Base-by-base conservation (phyloP, 2,113 vertebrate genomes). In the Ammodytes marinus region DNA sequence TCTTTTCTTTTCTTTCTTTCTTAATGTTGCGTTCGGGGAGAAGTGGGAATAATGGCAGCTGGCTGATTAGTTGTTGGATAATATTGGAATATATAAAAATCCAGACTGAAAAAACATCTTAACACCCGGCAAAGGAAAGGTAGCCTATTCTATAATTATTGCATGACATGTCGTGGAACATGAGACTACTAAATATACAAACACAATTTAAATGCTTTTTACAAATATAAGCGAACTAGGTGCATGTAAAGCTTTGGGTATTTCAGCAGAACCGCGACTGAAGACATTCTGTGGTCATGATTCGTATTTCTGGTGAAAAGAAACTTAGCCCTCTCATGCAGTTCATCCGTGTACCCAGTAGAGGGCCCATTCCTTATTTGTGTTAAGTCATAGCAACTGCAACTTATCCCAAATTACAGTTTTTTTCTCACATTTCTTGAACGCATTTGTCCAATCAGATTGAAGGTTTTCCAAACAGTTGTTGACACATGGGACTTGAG, bases 231-330 rank as follows among this genome's bases (percentile, higher is more conserved):
- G 27, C 27, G 27, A 27, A 27, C 27, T 27, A 27, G 27, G 27
- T 27, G 27, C 10, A 17, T n/a, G 8, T 45, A 9, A 19, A 45
- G 11, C 46, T 5, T 19, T 0, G 10, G 43, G 6, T 2, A 4
- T 53, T 59, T 37, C 6, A 8, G 2, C 50, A 45, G 8, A 10
- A 15, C 17, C 40, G 4, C 19, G 12, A 35, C 2, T 1, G 15
- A 15, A 57, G 2, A 59, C 1, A 10, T 15, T 7, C 27, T 52
- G 39, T 64, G 7, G 46, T 61, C 10, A 8, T 0, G 6, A 7
- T 47, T 42, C 6, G 37, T 1, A 10, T 77, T 91, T 89, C 63
- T 14, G 2, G 9, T n/a, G 17, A 89, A 91, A 39, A 27, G 74
- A 91, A 91, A 91, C 82, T 47, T 75, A 63, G 0, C 4, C 2